Evolutionary conservation across 2,797 vertebrate species (phyloP), one percentile per base, ranked within the genome.

Genomic region (Dryobates pubescens): DNA sequence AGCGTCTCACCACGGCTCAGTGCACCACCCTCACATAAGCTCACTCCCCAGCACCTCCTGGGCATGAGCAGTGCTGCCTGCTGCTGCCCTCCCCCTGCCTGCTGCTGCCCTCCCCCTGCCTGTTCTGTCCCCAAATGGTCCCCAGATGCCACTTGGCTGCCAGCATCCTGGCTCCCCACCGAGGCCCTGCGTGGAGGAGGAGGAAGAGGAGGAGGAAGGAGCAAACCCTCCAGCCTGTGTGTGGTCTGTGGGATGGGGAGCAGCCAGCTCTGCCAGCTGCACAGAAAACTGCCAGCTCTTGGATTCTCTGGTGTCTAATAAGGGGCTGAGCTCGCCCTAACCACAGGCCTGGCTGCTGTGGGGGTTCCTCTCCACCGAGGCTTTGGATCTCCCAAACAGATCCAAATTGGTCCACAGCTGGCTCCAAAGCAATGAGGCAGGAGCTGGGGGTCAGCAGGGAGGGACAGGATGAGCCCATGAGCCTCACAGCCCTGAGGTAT

Each of bases 341-440:
- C 16, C 41, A 10, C 0, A 0, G 64, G 43, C 53, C 20, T 0
- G 1, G 47, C 62, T 18, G 59, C 0, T 2, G 34, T 1, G 0
- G 10, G 54, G 54, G 24, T 13, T 90, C 24, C 57, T 51, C 53
- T 22, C 26, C 13, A 1, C 51, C 2, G 1, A 58, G 47, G 36
- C 32, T 82, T n/a, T 1, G 65, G 7, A 7, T 14, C 11, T 29
- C 49, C 62, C 78, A 23, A 6, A 10, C 27, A 16, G 30, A 14
- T 53, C 22, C 36, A 22, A 0, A 14, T 3, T 4, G 61, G 24
- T 24, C 58, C 23, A 1, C 1, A 8, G 5, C 16, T 10, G 0
- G 38, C 56, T 43, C 65, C 88, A 7, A 24, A 58, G 77, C 1
- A 2, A 45, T 1, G 47, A 13, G 53, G n/a, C 12, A 57, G 56